Evolutionary conservation across 2,113 vertebrate genomes (phyloP).

Genomic region (Peromyscus leucopus): DNA sequence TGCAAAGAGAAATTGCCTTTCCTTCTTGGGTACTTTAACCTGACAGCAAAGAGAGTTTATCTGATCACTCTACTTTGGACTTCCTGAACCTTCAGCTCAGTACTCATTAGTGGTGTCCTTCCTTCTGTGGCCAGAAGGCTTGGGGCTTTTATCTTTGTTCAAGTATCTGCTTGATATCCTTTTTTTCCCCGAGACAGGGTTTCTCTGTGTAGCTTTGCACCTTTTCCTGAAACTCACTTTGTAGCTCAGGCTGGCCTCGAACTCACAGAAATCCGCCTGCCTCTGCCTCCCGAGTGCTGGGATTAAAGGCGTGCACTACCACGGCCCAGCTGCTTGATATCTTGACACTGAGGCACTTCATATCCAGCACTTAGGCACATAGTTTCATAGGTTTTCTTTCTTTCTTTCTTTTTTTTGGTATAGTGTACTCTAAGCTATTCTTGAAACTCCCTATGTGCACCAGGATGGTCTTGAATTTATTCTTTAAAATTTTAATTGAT

Average conservation of each 20-base stretch:
- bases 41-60: neutral
- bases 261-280: too few relatives aligned
- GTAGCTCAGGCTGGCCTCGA: too few relatives aligned
- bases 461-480: neutral
- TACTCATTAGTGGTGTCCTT: neutral
- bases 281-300: too few relatives aligned
- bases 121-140: neutral
- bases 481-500: neutral
- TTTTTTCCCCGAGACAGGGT: too few relatives aligned
- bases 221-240: too few relatives aligned
- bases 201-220: too few relatives aligned
- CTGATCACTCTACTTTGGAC: neutral
- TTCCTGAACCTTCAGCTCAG: neutral
- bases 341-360: neutral
- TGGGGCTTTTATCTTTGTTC: neutral
- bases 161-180: neutral
- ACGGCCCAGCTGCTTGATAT: neutral
- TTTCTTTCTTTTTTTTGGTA: neutral
- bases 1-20: neutral
- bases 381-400: neutral
- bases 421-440: neutral
- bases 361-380: neutral
- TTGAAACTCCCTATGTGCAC: neutral
- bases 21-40: slow-evolving; percentile 28
- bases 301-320: too few relatives aligned